Conservation (phyloP, 2,113 vertebrate species). For the Melanocharis versteri region DNA sequence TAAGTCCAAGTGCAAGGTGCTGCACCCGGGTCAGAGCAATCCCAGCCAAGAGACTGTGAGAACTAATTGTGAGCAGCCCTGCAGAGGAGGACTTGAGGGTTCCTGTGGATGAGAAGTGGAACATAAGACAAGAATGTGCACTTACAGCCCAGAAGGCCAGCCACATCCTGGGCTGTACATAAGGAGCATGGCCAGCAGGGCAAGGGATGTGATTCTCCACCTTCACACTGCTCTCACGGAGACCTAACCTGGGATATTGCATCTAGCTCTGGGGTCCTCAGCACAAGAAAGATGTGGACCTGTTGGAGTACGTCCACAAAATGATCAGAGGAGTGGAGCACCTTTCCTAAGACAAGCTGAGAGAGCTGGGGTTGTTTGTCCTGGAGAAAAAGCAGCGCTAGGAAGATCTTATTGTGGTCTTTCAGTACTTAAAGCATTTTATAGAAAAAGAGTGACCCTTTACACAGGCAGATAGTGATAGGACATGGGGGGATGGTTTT, state of each 20-base stretch:
- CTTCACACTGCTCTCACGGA: neutral
- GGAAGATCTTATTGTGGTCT: neutral
- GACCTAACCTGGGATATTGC: neutral
- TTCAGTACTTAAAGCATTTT: neutral
- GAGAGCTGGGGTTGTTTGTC: neutral
- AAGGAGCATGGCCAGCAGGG: neutral
- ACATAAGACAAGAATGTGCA: neutral
- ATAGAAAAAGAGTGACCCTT: neutral
- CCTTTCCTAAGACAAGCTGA: neutral
- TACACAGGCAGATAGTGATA: neutral
- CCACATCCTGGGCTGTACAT: neutral
- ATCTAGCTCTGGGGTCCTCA: neutral
- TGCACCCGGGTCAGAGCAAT: neutral
- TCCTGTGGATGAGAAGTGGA: neutral
- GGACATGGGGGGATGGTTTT: neutral
- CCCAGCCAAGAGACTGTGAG: neutral
- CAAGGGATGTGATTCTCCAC: neutral
- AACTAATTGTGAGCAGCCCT: neutral
- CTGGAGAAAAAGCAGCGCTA: neutral
- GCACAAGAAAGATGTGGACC: neutral
- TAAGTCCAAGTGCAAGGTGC: neutral
- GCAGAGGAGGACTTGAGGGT: neutral
- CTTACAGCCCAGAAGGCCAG: neutral
- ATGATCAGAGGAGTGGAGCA: neutral
- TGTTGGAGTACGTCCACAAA: neutral